Evolutionary conservation across 2,113 vertebrate species (phyloP), one percentile per base, ranked within the genome.

Genomic region (Scalopus aquaticus): DNA sequence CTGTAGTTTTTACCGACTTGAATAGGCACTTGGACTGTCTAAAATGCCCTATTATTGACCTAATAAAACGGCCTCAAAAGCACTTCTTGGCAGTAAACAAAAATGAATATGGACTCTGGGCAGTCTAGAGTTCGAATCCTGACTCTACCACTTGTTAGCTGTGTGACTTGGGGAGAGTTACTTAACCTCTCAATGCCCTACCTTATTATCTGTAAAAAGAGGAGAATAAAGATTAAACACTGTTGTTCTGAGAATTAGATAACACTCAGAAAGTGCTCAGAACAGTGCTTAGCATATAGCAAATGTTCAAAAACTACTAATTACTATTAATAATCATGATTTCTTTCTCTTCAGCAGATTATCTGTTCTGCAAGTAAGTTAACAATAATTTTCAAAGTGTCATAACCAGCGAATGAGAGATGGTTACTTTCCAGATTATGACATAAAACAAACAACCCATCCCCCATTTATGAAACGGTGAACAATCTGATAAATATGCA

Each of bases 1-100:
- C 37, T 62, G 88, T 19, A 82, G 49, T 85, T 67, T 72, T 89
- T 90, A 95, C 37, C 70, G 65, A 87, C n/a, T 56, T 81, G 46
- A 92, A 32, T 5, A 89, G 35, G 49, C 58, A 70, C 62, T 46
- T 88, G 78, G 62, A 91, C 89, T 91, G 37, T 32, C 51, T 95
- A 88, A 62, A 76, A 46, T 64, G 16, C 10, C 62, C 19, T 65
- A 15, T 7, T 79, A 49, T 8, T 62, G 26, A 76, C 9, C 22
- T 65, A 84, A 77, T 32, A 80, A 92, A 88, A 80, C 35, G 19
- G 4, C 8, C 70, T 35, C 12, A 13, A 77, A 90, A 81, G 44
- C 16, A 72, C 58, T 95, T 94, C 62, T 86, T 15, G 86, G 51
- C 42, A 42, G 26, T 67, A 67, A 56, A 88, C 56, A 77, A n/a